A percentile compares a stretch with the other conserved stretches of the same genome.
These are phyloP conservation scores for Nothoprocta pentlandii DNA, from an alignment of 2,113 vertebrate genomes.

Conservation along the genomic window DNA sequence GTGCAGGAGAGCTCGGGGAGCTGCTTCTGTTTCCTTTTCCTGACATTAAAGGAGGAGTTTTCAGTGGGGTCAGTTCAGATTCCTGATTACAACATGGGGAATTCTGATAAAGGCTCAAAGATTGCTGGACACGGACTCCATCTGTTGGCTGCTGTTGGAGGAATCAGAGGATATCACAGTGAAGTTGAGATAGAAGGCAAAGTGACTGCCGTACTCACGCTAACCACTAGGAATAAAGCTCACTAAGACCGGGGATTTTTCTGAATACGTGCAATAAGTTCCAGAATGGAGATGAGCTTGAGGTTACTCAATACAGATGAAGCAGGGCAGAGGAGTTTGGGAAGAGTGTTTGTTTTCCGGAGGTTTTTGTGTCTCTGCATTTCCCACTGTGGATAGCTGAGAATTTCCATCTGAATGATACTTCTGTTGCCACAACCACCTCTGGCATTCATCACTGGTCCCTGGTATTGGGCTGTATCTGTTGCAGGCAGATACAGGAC, in stretches of 20 bases:
- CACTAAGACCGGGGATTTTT: neutral
- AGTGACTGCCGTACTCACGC: neutral
- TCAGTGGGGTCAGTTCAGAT: neutral
- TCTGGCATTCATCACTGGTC: neutral
- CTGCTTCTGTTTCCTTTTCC: no score
- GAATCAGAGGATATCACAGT: neutral
- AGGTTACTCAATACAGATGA: neutral
- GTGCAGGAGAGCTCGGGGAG: no score
- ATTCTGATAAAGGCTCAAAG: neutral
- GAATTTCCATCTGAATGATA: neutral
- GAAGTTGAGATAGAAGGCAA: neutral
- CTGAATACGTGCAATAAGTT: neutral
- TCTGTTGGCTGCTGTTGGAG: neutral
- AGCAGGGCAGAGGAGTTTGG: neutral
- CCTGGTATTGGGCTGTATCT: neutral
- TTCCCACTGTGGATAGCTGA: no score
- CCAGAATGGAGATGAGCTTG: neutral
- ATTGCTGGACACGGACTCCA: neutral
- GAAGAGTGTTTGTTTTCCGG: no score
- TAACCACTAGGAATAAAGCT: neutral
- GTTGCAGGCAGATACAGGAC: neutral
- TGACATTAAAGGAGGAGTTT: neutral
- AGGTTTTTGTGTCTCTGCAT: neutral
- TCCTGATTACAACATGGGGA: neutral
- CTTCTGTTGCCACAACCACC: neutral